Base-by-base conservation (phyloP, 1,140 invertebrate species). In the Brachionus rubens region DNA sequence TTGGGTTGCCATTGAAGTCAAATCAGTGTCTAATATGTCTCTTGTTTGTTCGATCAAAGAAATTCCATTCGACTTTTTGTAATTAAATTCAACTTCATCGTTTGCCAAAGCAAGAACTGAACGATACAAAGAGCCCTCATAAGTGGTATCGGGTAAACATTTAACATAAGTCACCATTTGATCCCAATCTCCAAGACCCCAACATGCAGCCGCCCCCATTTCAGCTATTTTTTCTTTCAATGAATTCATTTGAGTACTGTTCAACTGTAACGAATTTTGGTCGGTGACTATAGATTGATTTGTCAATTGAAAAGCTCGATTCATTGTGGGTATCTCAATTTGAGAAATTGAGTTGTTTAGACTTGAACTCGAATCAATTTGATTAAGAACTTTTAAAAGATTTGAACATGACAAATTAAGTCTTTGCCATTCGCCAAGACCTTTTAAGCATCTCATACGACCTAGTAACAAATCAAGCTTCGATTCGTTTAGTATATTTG, bases 1-100 rank as follows among this genome's bases (percentile, higher is more conserved):
- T 84, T 99, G 97, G 0, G 93, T 92, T 1, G 93, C 94, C 89
- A 99, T 95, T 0, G 96, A 93, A 0, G 96, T 97, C 54, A 99
- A 83, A 82, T 99, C 96, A 0, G 92, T 96, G 83, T 99, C 96
- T 3, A 99, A 85, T 30, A 98, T 86, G 83, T 98, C 93, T 19
- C 97, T 85, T 41, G 59, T 65, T 65, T 65, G 95, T 92, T 80
- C 91, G 90, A 80, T 98, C 92, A 75, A 98, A 94, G 56, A 91
- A 87, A 56, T 89, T 6, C 36, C 36, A 6, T 43, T 14, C 1
- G 9, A 33, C 30, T 70, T 68, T 82, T 81, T 83, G 76, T 62
- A 78, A 78, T 48, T 36, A 76, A 52, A 76, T 82, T 81, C 70
- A 14, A 89, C 90, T 59, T 84, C 68, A 50, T 83, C 87, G 81